phyloP scores from a whole-genome alignment of 2,113 vertebrate genomes.

The Pavo muticus region DNA sequence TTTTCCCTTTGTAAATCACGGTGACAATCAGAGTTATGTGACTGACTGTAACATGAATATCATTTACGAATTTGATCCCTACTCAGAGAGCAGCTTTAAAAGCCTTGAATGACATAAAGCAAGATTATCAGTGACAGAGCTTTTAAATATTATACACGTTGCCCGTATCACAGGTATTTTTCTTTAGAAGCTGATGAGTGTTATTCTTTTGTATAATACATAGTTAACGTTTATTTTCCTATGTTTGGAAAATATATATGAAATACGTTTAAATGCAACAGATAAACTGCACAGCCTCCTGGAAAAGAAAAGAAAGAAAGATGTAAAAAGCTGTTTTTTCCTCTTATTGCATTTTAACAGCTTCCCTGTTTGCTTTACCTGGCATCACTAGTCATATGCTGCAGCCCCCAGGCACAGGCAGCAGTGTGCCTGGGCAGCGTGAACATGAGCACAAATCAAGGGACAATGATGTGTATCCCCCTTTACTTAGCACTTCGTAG shows the following conservation, averaged over 20 bases:
- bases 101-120: constrained; percentile 31
- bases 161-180: background rate
- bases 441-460: background rate
- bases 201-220: constrained; percentile 21
- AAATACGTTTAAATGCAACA: background rate
- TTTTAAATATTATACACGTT: constrained; percentile 51
- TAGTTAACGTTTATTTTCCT: background rate
- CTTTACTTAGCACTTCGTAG: background rate
- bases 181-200: background rate
- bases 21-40: constrained; percentile 49
- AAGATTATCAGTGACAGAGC: constrained; percentile 42
- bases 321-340: background rate
- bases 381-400: background rate
- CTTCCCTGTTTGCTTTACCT: background rate
- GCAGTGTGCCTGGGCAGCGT: background rate
- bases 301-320: background rate
- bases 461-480: background rate
- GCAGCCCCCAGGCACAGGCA: background rate
- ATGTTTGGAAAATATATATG: background rate
- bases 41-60: constrained; percentile 52
- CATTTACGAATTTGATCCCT: constrained; percentile 20
- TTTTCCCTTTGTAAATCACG: constrained; percentile 23
- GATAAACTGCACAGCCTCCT: background rate
- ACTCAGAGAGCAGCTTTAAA: constrained; percentile 28
- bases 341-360: background rate